Percentiles rank a stretch among this genome's conserved stretches.
Evolutionary conservation across 2,797 vertebrate genomes (phyloP).

Genomic region (Cirrhinus mrigala): DNA sequence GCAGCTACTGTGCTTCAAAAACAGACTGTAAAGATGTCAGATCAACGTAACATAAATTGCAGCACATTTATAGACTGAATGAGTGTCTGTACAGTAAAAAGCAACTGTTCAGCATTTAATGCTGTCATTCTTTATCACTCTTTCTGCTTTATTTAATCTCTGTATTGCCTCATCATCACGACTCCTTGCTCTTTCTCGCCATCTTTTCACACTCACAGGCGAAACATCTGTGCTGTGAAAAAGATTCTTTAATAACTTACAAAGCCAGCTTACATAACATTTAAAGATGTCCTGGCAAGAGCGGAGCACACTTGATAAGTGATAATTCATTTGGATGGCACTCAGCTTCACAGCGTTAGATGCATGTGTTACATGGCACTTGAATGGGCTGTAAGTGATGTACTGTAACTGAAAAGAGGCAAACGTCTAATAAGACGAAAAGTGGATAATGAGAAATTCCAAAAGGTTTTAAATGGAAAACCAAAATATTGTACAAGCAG

Average conservation of each 20-base stretch:
- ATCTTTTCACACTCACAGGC: constrained; percentile 26
- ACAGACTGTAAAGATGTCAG: neutral
- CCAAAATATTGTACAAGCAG: neutral
- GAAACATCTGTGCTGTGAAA: constrained; percentile 59
- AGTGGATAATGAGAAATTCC: neutral
- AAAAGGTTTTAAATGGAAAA: neutral
- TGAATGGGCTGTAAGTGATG: constrained; percentile 36
- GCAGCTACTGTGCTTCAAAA: neutral
- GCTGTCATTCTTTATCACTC: neutral
- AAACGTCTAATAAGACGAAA: neutral
- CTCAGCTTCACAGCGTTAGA: constrained; percentile 31
- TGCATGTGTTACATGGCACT: constrained; percentile 48
- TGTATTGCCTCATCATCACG: neutral
- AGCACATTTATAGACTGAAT: neutral
- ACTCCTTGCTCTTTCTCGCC: neutral
- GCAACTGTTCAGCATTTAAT: neutral
- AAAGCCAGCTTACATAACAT: constrained; percentile 52
- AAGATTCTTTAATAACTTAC: constrained; percentile 46
- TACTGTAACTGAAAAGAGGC: constrained; percentile 30
- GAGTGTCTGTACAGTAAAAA: neutral
- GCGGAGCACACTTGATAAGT: constrained; percentile 43
- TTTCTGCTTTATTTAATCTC: neutral
- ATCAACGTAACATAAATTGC: neutral
- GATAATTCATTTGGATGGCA: constrained; percentile 48
- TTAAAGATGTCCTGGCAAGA: constrained; percentile 50